These are phyloP conservation scores for Leptopterna dolabrata DNA, from an alignment of 2,888 invertebrate species.

Conservation along the genomic window DNA sequence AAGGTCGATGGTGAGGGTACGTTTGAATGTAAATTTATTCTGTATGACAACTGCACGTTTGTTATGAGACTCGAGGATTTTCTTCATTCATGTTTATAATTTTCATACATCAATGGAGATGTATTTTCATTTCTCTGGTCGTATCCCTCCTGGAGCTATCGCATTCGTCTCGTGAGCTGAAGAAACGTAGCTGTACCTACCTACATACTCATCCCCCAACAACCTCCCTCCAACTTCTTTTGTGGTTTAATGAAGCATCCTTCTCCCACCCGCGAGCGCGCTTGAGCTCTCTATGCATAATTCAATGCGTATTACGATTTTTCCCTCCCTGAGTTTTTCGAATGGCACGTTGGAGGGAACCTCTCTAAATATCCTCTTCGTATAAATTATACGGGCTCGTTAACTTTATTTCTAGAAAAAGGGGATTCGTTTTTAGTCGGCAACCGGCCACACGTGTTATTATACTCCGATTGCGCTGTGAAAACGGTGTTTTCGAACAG, in stretches of 20 bases:
- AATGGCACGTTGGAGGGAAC: neutral
- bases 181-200: neutral
- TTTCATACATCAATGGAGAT: slow-evolving; percentile 30
- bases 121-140: neutral
- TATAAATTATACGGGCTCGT: neutral
- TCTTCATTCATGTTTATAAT: slow-evolving; percentile 36
- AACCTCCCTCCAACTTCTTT: neutral
- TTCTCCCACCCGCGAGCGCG: neutral
- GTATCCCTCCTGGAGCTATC: neutral
- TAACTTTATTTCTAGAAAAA: neutral
- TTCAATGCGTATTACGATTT: neutral
- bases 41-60: slow-evolving; percentile 25
- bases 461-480: too few relatives aligned
- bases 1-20: neutral
- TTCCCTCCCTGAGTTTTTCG: neutral
- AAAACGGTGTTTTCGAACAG: too few relatives aligned
- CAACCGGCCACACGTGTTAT: neutral
- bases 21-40: slow-evolving; percentile 35
- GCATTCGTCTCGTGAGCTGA: neutral
- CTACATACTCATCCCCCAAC: neutral
- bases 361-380: slow-evolving; percentile 61
- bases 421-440: neutral
- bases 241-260: slow-evolving; percentile 35
- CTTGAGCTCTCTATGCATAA: slow-evolving; percentile 19
- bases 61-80: neutral